Conservation (phyloP, 1,140 invertebrate species). For the Calliopsis andreniformis region DNA sequence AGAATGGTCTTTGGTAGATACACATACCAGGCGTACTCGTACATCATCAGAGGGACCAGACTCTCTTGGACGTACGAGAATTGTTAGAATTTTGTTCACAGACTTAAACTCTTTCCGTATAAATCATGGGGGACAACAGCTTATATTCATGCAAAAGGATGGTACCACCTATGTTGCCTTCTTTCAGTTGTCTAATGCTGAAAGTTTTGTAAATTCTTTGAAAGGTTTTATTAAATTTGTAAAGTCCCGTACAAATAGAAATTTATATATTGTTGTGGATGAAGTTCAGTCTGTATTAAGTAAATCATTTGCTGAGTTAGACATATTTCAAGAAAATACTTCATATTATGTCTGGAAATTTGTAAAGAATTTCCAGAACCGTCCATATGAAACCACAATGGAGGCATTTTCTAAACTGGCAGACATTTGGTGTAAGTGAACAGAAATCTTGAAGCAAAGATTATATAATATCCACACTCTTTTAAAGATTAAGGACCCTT, state of each 20-base stretch:
- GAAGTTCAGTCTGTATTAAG: conserved; percentile 86
- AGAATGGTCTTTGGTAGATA: conserved; percentile 91
- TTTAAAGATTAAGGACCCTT: not conserved
- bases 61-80: conserved; percentile 81
- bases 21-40: conserved; percentile 83
- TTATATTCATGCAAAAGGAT: conserved; percentile 88
- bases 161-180: conserved; percentile 89
- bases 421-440: conserved; percentile 83
- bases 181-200: conserved; percentile 93
- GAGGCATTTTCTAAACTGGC: conserved; percentile 92
- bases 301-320: conserved; percentile 92
- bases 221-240: conserved; percentile 84
- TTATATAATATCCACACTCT: not conserved
- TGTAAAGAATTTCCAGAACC: conserved; percentile 86
- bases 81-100: conserved; percentile 85
- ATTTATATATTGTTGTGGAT: conserved; percentile 86
- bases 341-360: conserved; percentile 87
- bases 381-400: conserved; percentile 90
- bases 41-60: conserved; percentile 82
- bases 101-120: conserved; percentile 87
- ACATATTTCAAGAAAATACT: conserved; percentile 88
- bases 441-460: conserved; percentile 9
- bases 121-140: conserved; percentile 85
- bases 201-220: conserved; percentile 87
- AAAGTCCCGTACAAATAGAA: conserved; percentile 87